These are phyloP conservation scores for Lerista edwardsae DNA, from an alignment of 2,797 vertebrate species.

Conservation along the genomic window DNA sequence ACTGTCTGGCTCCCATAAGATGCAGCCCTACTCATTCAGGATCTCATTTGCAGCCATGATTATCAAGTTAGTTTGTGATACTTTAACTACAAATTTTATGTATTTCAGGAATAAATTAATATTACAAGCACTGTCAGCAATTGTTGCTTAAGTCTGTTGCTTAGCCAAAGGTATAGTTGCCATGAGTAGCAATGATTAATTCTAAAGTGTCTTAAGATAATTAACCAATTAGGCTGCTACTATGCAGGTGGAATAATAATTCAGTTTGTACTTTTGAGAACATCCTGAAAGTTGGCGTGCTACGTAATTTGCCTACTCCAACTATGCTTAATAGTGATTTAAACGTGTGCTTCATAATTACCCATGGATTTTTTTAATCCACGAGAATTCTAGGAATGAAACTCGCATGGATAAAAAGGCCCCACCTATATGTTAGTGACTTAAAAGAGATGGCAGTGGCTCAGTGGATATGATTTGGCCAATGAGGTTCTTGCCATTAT, in stretches of 20 bases:
- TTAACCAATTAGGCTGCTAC: not conserved
- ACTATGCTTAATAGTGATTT: not conserved
- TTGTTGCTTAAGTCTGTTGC: slow-evolving; percentile 35
- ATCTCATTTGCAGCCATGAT: slow-evolving; percentile 15
- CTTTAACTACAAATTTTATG: not conserved
- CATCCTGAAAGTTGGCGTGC: not conserved
- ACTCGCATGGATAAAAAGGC: too few relatives aligned
- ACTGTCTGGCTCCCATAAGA: too few relatives aligned
- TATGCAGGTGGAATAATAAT: not conserved
- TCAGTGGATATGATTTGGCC: not conserved
- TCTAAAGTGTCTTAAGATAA: not conserved
- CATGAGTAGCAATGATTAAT: slow-evolving; percentile 18
- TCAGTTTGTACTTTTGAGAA: not conserved
- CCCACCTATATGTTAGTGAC: too few relatives aligned
- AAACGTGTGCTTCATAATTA: not conserved
- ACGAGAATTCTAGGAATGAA: too few relatives aligned
- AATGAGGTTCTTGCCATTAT: not conserved
- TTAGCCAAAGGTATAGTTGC: not conserved
- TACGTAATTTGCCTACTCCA: not conserved
- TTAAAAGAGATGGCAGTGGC: too few relatives aligned
- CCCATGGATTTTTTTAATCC: too few relatives aligned
- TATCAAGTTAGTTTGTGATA: not conserved
- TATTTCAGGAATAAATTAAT: slow-evolving; percentile 21
- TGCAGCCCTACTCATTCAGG: slow-evolving; percentile 17
- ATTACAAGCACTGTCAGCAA: slow-evolving; percentile 32